Percentiles rank a stretch among this genome's conserved stretches.
phyloP scores from a whole-genome alignment of 2,113 vertebrate genomes.

The Lasiurus borealis region DNA sequence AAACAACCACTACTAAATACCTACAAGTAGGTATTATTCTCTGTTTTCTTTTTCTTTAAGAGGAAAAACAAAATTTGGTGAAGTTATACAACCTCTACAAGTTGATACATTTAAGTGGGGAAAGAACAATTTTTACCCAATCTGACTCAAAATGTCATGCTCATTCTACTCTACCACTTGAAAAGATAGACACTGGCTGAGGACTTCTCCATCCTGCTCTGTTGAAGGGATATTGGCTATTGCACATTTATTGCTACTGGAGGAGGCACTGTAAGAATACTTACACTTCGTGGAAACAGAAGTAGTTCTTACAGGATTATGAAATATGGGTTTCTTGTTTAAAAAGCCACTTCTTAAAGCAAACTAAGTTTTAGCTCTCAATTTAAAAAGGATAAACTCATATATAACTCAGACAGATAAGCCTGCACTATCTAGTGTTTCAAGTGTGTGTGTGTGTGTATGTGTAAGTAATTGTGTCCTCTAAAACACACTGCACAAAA shows the following conservation, averaged over 20 bases:
- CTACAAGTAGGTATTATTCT: background rate
- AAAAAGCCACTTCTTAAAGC: conserved; percentile 57
- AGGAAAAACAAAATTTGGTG: background rate
- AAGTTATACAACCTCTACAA: background rate
- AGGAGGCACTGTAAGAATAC: conserved; percentile 1
- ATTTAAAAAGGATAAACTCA: conserved; percentile 38
- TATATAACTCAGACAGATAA: background rate
- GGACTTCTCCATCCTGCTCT: background rate
- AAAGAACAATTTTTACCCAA: conserved; percentile 9
- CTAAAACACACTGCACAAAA: background rate
- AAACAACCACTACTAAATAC: background rate
- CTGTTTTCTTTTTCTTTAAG: background rate
- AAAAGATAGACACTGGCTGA: conserved; percentile 21
- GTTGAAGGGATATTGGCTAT: background rate
- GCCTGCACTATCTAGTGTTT: background rate
- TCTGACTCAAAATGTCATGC: background rate
- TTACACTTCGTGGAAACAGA: conserved; percentile 32
- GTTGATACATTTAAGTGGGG: background rate
- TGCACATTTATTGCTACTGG: background rate
- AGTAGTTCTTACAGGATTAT: conserved; percentile 68
- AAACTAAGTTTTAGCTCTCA: conserved; percentile 59
- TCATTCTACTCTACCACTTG: background rate
- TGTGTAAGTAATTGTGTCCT: background rate
- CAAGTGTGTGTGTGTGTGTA: background rate
- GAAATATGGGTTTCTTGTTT: conserved; percentile 55